Evolutionary conservation across 1,140 invertebrate genomes (phyloP), one percentile per base, ranked within the genome.

Genomic region (Lasioglossum albipes): DNA sequence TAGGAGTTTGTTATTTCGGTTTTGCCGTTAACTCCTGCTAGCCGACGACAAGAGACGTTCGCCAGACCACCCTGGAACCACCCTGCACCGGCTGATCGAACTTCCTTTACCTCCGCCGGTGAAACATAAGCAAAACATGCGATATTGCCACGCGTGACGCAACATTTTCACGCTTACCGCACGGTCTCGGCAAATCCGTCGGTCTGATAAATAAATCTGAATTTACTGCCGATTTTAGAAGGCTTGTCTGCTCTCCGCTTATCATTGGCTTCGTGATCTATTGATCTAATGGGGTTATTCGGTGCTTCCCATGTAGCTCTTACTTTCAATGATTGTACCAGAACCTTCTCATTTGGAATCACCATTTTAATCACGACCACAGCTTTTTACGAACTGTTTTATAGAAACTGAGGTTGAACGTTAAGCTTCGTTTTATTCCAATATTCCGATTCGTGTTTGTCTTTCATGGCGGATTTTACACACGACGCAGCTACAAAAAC

Each of bases 1-100:
- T 86, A 87, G 85, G 78, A 89, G 87, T 89, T 91, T 92, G 86
- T 92, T 92, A 89, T 90, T 91, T 84, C 84, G 87, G 85, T 87
- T 86, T 89, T 86, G 82, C 82, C 83, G 89, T 90, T 90, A 92
- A 91, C 88, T 85, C 69, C 76, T 27, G 78, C 86, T 75, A 83
- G 73, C 73, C 77, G 84, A 84, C 84, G 91, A 92, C 90, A 91
- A 90, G 90, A 91, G 91, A 92, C 91, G 90, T 89, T 92, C 82
- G 85, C 91, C 91, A 92, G 91, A 92, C 89, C 91, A 90, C 91
- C 90, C 77, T 85, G 84, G 78, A 75, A 83, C 86, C 64, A 64
- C 67, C 67, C 49, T 79, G 77, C 79, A 82, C 84, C 79, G 82
- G 79, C 64, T 82, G 73, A 84, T 84, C 84, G 66, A 36, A 66